Base-by-base conservation (phyloP, 1,140 invertebrate species). In the Drosophila elegans region DNA sequence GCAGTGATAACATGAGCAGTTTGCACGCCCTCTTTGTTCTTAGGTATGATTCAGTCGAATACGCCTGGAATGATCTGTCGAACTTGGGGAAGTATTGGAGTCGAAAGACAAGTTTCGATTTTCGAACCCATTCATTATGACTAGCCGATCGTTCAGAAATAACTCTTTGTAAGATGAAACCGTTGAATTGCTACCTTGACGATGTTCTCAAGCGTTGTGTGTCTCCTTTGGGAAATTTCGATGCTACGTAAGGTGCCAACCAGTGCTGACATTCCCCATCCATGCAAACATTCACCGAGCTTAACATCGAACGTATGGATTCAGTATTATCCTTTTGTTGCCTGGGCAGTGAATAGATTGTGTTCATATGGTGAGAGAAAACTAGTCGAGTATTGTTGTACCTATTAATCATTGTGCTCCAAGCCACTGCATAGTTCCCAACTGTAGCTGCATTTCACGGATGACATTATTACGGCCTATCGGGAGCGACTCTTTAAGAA, bases 141-240 rank as follows among this genome's bases (percentile, higher is more conserved):
- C 44, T 9, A 46, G 16, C 11, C 44, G 21, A 46, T 46, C 21
- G 11, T 25, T 27, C 10, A 27, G 4, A 25, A 46, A 27, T 27
- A 21, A 46, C 6, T 25, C 32, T n/a, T n/a, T n/a, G n/a, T n/a
- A n/a, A n/a, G n/a, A n/a, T n/a, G n/a, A n/a, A n/a, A n/a, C n/a
- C n/a, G n/a, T n/a, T n/a, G n/a, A n/a, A n/a, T n/a, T n/a, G n/a
- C n/a, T n/a, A n/a, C n/a, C 9, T 52, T 52, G 49, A 10, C 36
- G 49, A 4, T 52, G 49, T 32, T 36, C 49, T 29, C 49, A 52
- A 52, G 32, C 16, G 32, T 38, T 53, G 16, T 53, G 29, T 2
- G 16, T 49, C 48, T 49, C n/a, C 48, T 51, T n/a, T 46, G 25
- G 9, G n/a, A 2, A 32, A 3, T n/a, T 13, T 38, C 10, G 32